Percentiles rank a stretch among this genome's conserved stretches.
phyloP scores from a whole-genome alignment of 2,888 invertebrate genomes.

The Drosophila nr. perissopoda region DNA sequence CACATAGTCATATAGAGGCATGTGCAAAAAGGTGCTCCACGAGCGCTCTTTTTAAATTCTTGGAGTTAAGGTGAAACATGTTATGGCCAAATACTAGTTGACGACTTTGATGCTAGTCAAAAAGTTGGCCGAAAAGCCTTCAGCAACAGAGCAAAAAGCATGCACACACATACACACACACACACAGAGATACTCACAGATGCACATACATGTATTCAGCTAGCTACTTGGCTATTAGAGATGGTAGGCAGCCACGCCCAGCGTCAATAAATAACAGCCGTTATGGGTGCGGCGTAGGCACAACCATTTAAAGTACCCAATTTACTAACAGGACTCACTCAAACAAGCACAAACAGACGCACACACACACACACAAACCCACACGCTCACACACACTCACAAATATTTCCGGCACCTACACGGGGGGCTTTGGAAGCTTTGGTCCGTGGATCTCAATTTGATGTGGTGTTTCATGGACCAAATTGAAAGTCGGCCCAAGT shows the following conservation, averaged over 20 bases:
- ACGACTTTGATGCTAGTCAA: slow-evolving; percentile 40
- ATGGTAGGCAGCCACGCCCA: slow-evolving; percentile 36
- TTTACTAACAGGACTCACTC: slow-evolving; percentile 31
- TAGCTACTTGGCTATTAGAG: slow-evolving; percentile 37
- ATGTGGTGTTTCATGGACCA: slow-evolving; percentile 51
- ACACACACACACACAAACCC: neutral
- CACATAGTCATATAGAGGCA: neutral
- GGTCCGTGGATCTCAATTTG: slow-evolving; percentile 53
- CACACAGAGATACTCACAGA: neutral
- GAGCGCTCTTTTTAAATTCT: slow-evolving; percentile 5
- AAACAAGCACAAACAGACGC: slow-evolving; percentile 3
- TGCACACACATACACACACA: slow-evolving; percentile 5
- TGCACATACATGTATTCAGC: slow-evolving; percentile 2
- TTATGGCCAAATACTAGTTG: slow-evolving; percentile 57
- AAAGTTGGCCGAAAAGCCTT: slow-evolving; percentile 32
- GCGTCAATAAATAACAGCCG: slow-evolving; percentile 30
- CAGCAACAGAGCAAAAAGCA: slow-evolving; percentile 12
- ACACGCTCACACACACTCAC: neutral
- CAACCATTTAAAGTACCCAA: slow-evolving; percentile 35
- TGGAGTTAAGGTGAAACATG: slow-evolving; percentile 47
- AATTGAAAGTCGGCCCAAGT: slow-evolving; percentile 59
- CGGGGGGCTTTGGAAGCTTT: slow-evolving; percentile 32
- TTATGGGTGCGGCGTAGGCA: slow-evolving; percentile 18
- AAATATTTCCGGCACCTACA: neutral
- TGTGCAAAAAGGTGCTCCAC: slow-evolving; percentile 2